These are phyloP conservation scores for Haemorhous mexicanus DNA, from an alignment of 2,113 vertebrate genomes.

Conservation along the genomic window DNA sequence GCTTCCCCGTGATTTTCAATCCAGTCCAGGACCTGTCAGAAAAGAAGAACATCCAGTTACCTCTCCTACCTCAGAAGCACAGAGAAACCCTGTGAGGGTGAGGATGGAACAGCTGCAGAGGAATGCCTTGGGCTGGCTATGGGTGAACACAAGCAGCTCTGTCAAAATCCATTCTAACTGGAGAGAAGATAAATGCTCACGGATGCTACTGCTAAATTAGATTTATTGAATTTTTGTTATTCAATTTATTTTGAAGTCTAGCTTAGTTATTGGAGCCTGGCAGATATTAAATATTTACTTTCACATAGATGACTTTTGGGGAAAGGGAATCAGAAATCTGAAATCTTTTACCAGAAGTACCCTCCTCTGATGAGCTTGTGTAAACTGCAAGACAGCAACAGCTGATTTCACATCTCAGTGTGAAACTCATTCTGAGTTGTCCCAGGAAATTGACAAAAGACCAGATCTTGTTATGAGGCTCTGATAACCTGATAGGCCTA, in stretches of 20 bases:
- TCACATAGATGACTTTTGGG: background rate
- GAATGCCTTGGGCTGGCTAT: background rate
- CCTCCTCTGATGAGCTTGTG: background rate
- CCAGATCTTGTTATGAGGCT: background rate
- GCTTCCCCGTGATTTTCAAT: conserved; percentile 97
- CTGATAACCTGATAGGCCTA: background rate
- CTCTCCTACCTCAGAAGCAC: background rate
- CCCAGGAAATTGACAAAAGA: background rate
- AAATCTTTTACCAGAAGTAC: background rate
- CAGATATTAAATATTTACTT: background rate
- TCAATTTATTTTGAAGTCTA: conserved; percentile 20
- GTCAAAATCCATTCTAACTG: background rate
- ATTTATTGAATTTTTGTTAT: conserved; percentile 21
- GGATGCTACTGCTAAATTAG: background rate
- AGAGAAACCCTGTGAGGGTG: background rate
- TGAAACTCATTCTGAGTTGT: background rate
- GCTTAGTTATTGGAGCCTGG: background rate
- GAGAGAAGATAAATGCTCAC: background rate
- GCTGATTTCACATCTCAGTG: background rate
- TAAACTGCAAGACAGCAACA: background rate
- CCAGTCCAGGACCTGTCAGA: conserved; percentile 91
- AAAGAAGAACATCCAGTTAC: conserved; percentile 55
- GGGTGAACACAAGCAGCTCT: background rate
- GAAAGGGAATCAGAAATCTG: background rate
- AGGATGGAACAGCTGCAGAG: background rate